Base-by-base conservation (phyloP, 1,140 invertebrate species). In the Brachystomella parvula region DNA sequence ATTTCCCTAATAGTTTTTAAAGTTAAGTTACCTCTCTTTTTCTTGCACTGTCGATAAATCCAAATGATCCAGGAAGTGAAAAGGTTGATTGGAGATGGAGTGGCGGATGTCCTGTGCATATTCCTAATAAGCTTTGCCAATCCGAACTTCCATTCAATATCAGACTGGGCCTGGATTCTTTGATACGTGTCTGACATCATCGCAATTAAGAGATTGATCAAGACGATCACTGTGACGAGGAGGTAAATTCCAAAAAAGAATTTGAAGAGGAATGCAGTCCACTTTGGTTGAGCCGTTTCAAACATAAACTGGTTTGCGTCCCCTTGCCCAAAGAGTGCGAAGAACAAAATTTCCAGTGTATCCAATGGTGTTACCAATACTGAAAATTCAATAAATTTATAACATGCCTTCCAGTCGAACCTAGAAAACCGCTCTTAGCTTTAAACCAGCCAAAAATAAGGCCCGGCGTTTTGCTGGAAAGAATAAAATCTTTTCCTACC, bases 141-240 rank as follows among this genome's bases (percentile, higher is more conserved):
- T 32, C 96, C 96, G 77, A 96, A 99, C 79, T 99, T 99, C 96
- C 96, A 99, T 80, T 99, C 96, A 74, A 96, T 97, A 79, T 99
- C 96, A n/a, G 96, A 98, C 84, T 99, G 95, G 49, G 95, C 93
- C 83, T 97, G 90, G 77, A 98, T 98, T 73, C 95, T 84, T 80
- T 98, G 94, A 79, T 98, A 98, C 73, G 96, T 98, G 83, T 98
- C 94, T 76, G 92, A 95, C 94, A 98, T 98, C 96, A 98, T 98
- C 82, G 96, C 96, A 86, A 98, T 98, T 75, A 98, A 87, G 76
- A 98, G 85, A 83, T 97, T 98, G 81, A 98, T 95, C 74, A 98
- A 85, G 74, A 98, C 96, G 79, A 98, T 90, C 73, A 98, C 88
- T 69, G 93, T 94, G 76, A 98, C 92, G 85, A 97, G 86, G 86